A percentile compares a stretch with the other conserved stretches of the same genome.
Conservation (phyloP, 2,797 vertebrate genomes). For the Chaenodraco wilsoni region DNA sequence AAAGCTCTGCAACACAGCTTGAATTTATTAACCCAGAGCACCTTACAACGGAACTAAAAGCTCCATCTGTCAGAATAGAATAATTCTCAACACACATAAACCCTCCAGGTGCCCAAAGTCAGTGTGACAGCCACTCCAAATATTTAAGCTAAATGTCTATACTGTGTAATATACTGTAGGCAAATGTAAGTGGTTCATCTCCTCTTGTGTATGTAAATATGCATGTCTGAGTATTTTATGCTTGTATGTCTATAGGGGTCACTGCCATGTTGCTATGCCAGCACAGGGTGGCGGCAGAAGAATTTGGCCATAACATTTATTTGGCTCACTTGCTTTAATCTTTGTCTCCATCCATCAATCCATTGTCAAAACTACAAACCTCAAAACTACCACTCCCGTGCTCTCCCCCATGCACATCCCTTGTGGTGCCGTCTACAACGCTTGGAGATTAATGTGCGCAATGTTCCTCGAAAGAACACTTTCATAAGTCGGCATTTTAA, state of each 20-base stretch:
- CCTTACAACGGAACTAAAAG: constrained; percentile 47
- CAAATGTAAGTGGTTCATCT: constrained; percentile 17
- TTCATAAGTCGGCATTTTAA: neutral
- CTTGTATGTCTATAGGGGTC: constrained; percentile 16
- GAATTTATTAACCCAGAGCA: constrained; percentile 62
- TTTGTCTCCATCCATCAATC: constrained; percentile 59
- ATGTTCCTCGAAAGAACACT: constrained; percentile 21
- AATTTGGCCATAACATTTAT: constrained; percentile 42
- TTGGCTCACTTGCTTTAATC: constrained; percentile 31
- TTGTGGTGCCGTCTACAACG: constrained; percentile 13
- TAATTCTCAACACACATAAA: constrained; percentile 44
- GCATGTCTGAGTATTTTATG: neutral
- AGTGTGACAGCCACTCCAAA: constrained; percentile 56
- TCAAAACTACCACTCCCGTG: constrained; percentile 28
- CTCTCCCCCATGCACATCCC: constrained; percentile 19
- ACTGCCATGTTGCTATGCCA: constrained; percentile 65
- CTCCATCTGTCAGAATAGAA: constrained; percentile 54
- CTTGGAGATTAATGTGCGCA: constrained; percentile 45
- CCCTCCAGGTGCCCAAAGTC: constrained; percentile 19
- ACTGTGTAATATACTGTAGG: constrained; percentile 28
- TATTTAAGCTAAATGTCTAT: constrained; percentile 58
- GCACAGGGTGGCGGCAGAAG: constrained; percentile 41
- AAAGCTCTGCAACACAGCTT: constrained; percentile 51
- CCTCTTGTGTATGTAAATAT: neutral
- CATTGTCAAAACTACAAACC: constrained; percentile 37